These are phyloP conservation scores for Rhaphigaster nebulosa DNA, from an alignment of 2,888 invertebrate species.

Conservation along the genomic window DNA sequence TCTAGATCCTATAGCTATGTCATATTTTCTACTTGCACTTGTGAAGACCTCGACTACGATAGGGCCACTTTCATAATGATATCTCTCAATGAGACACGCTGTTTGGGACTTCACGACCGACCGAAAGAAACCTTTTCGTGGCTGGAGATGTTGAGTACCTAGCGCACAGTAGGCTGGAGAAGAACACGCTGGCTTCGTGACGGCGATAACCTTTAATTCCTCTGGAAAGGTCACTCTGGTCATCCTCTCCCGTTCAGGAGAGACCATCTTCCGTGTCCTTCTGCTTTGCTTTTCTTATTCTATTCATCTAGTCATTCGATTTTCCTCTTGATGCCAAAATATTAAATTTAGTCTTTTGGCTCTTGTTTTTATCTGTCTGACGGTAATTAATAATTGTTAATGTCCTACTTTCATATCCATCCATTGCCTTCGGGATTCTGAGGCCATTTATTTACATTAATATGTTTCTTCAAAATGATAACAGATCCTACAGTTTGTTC, in stretches of 20 bases:
- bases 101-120: neutral
- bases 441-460: too few species aligned
- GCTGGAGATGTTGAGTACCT: neutral
- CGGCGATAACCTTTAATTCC: slow-evolving; percentile 42
- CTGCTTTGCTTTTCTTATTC: neutral
- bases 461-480: too few species aligned
- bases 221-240: slow-evolving; percentile 14
- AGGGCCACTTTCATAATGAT: neutral
- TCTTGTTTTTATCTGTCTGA: too few species aligned
- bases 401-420: too few species aligned
- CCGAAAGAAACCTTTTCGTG: neutral
- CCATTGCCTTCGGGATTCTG: too few species aligned
- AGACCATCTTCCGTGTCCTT: neutral
- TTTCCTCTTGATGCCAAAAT: neutral
- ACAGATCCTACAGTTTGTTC: too few species aligned
- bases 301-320: neutral
- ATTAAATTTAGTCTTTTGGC: neutral
- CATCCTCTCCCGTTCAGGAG: neutral
- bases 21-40: neutral
- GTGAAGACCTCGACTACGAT: too few species aligned
- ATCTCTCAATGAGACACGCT: neutral
- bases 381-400: too few species aligned
- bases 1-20: too few species aligned
- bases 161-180: neutral
- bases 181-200: slow-evolving; percentile 20